Percentiles rank a stretch among this genome's conserved stretches.
Evolutionary conservation across 2,113 vertebrate species (phyloP).

Genomic region (Pterocles burchelli): DNA sequence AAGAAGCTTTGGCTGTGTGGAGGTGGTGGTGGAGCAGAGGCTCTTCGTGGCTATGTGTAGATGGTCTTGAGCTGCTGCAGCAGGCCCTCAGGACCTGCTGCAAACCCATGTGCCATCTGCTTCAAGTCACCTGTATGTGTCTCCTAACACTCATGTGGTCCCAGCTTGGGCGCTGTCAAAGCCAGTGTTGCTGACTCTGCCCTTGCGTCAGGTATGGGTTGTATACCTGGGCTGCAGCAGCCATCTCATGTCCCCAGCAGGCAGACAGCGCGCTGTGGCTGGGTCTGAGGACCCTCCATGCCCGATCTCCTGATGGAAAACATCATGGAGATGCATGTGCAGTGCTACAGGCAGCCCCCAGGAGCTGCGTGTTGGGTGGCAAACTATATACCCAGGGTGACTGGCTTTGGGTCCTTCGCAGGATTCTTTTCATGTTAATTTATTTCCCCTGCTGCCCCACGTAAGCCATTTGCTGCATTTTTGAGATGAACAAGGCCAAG

Average conservation of each 20-base stretch:
- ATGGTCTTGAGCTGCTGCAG: neutral
- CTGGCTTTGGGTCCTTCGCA: neutral
- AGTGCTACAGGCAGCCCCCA: neutral
- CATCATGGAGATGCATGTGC: neutral
- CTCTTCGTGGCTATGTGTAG: rapidly evolving
- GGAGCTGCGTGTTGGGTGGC: neutral
- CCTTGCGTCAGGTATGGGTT: rapidly evolving
- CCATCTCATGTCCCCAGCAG: neutral
- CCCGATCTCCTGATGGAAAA: neutral
- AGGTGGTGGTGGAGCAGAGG: neutral
- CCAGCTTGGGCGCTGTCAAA: neutral
- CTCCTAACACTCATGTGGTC: rapidly evolving
- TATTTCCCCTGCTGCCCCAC: neutral
- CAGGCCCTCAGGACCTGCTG: neutral
- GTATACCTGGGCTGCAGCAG: neutral
- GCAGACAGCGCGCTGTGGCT: neutral
- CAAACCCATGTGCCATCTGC: neutral
- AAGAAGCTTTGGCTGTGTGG: rapidly evolving
- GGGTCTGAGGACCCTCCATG: neutral
- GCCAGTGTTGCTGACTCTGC: neutral
- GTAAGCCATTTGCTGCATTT: neutral
- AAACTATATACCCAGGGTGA: neutral
- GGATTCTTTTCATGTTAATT: neutral
- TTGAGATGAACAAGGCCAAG: neutral
- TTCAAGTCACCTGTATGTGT: neutral